Percentiles rank a stretch among this genome's conserved stretches.
Evolutionary conservation across 2,888 invertebrate genomes (phyloP).

Genomic region (Erebia epiphron): DNA sequence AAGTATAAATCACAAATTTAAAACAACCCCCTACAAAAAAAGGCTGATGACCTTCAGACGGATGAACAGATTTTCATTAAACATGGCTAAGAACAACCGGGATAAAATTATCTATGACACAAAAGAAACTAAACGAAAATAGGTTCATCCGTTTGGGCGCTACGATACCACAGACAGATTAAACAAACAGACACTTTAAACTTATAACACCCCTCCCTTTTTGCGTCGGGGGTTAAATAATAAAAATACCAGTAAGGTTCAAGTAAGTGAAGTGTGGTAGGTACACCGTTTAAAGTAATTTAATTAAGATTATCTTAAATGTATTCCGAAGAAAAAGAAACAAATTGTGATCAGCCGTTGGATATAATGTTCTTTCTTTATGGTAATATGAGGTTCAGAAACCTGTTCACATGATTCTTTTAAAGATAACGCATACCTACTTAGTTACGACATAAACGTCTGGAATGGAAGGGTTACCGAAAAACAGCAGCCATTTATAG

Average conservation of each 20-base stretch:
- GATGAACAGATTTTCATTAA: too few relatives aligned
- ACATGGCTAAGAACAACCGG: too few relatives aligned
- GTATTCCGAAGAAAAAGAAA: constrained; percentile 30
- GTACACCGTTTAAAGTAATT: constrained; percentile 2
- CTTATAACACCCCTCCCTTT: too few relatives aligned
- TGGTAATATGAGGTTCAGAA: constrained; percentile 36
- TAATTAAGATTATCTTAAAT: constrained; percentile 27
- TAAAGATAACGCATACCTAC: constrained; percentile 36
- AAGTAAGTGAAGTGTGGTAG: neutral
- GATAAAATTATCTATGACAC: too few relatives aligned
- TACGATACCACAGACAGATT: too few relatives aligned
- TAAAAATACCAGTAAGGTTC: neutral
- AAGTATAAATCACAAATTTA: too few relatives aligned
- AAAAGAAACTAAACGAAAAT: too few relatives aligned
- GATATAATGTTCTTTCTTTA: constrained; percentile 30
- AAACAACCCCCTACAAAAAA: too few relatives aligned
- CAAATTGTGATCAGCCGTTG: constrained; percentile 32
- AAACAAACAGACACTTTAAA: too few relatives aligned
- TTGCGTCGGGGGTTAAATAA: too few relatives aligned
- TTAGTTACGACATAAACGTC: constrained; percentile 37
- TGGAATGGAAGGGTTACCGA: constrained; percentile 31
- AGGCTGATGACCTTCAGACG: too few relatives aligned
- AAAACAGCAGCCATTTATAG: constrained; percentile 21
- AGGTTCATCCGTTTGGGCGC: too few relatives aligned
- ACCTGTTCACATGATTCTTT: constrained; percentile 35